Conservation (phyloP, 2,888 invertebrate species). For the Lasioglossum leucozonium region DNA sequence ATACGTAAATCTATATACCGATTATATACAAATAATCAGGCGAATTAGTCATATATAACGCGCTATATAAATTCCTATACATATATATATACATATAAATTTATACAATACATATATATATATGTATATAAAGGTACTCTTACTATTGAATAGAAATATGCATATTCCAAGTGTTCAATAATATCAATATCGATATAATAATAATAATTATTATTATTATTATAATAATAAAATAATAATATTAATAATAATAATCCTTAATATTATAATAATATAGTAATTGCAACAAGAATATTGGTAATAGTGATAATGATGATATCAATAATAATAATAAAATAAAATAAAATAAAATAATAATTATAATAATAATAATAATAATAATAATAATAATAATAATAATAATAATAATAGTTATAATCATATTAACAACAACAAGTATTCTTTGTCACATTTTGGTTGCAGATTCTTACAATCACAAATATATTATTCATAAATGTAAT, state of each 20-base stretch:
- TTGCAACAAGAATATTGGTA: conserved; percentile 82
- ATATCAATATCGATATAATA: conserved; percentile 82
- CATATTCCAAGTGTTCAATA: conserved; percentile 82
- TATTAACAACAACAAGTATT: conserved; percentile 84
- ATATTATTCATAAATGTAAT: conserved; percentile 83
- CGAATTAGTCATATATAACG: conserved; percentile 79
- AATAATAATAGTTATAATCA: conserved; percentile 83
- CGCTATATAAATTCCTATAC: conserved; percentile 76
- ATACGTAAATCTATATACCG: conserved; percentile 76
- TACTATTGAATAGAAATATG: conserved; percentile 83
- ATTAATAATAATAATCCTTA: conserved; percentile 76
- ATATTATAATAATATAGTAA: conserved; percentile 78
- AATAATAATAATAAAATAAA: conserved; percentile 73
- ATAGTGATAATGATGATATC: conserved; percentile 78
- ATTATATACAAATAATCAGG: conserved; percentile 80
- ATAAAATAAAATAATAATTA: conserved; percentile 72
- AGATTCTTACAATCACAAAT: conserved; percentile 85
- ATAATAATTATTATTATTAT: conserved; percentile 77
- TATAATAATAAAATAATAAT: conserved; percentile 71
- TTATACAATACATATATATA: conserved; percentile 70
- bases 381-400: conserved; percentile 75
- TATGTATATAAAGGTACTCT: conserved; percentile 80
- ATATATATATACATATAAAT: conserved; percentile 75
- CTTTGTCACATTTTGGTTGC: conserved; percentile 85
- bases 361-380: conserved; percentile 76